Evolutionary conservation across 64 coral and sea anemone species (phyloP), one percentile per base, ranked within the genome.

Genomic region (Catalaphyllia jardinei): DNA sequence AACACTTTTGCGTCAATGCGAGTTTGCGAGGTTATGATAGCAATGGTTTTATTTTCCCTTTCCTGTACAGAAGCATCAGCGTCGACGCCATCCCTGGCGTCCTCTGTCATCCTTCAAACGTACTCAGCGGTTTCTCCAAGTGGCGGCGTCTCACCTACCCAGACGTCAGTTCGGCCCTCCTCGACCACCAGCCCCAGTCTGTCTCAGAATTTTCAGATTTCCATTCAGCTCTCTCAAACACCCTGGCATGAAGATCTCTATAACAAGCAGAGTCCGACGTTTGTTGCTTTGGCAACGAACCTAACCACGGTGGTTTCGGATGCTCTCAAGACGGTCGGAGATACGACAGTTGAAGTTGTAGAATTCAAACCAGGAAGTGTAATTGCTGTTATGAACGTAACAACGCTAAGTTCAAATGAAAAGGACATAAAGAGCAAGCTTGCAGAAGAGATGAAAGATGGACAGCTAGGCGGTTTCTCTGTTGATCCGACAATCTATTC

Each of bases 311-410:
- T 39, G 1, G 63, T 85, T 27, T 71, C 24, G 12, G 9, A 31
- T 71, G 35, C 71, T 71, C 0, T 85, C 8, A 85, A 71, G 13
- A 71, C 1, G 33, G 81, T 85, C 9, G 81, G 62, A 28, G 14
- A 85, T 8, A 62, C 62, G 4, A 71, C 4, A 4, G 62, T 85
- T 10, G n/a, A 85, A 51, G 35, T 85, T 51, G 20, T 85, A 50
- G 63, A 69, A 71, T 71, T 85, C 62, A 85, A 85, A 51, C 81
- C 81, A 22, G 81, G 81, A n/a, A 85, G 81, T 42, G 81, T 85
- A 1, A 85, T 85, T 22, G 81, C 81, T 14, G 62, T 85, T 71
- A 19, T 85, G 4, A 52, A 85, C 10, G 62, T 85, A 71, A 85
- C 81, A 3, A 35, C 38, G 27, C 24, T 27, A 1, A 71, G 11